phyloP scores from a whole-genome alignment of 1,140 invertebrate species.

The Zaprionus camerounensis region DNA sequence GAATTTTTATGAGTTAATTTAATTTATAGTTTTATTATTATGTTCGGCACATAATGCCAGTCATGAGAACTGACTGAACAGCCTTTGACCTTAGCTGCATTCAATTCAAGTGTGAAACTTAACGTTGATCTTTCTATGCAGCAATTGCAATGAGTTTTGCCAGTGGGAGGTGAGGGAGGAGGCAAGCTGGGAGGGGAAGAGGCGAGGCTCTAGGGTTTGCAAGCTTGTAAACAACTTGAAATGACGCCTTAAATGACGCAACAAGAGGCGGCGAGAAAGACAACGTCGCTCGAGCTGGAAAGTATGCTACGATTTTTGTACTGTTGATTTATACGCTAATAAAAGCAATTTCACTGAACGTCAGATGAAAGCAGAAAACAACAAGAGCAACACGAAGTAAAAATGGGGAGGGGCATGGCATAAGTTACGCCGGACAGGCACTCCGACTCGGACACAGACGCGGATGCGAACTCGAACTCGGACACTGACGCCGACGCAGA shows the following conservation, averaged over 20 bases:
- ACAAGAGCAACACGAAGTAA: conserved; percentile 6
- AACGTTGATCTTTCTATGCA: conserved; percentile 12
- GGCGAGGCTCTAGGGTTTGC: conserved; percentile 26
- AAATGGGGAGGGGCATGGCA: conserved; percentile 11
- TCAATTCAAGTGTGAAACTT: conserved; percentile 57
- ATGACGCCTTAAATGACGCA: conserved; percentile 74
- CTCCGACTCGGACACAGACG: background rate
- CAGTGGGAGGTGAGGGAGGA: background rate
- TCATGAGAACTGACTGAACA: conserved; percentile 39
- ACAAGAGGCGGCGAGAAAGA: conserved; percentile 39
- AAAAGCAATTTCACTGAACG: conserved; percentile 79
- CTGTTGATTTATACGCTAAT: conserved; percentile 81
- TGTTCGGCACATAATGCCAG: conserved; percentile 70
- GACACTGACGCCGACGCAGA: background rate
- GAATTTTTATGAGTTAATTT: conserved; percentile 83
- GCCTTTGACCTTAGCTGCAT: conserved; percentile 52
- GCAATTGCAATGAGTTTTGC: conserved; percentile 36
- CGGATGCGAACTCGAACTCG: background rate
- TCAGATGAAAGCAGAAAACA: conserved; percentile 62
- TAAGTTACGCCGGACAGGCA: conserved; percentile 1
- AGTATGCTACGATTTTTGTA: conserved; percentile 76
- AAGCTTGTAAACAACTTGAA: conserved; percentile 78
- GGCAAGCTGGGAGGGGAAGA: background rate
- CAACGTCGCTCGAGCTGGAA: conserved; percentile 25
- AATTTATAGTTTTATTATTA: conserved; percentile 83